phyloP scores from a whole-genome alignment of 2,888 invertebrate species.

The Blastobasis lacticolella region DNA sequence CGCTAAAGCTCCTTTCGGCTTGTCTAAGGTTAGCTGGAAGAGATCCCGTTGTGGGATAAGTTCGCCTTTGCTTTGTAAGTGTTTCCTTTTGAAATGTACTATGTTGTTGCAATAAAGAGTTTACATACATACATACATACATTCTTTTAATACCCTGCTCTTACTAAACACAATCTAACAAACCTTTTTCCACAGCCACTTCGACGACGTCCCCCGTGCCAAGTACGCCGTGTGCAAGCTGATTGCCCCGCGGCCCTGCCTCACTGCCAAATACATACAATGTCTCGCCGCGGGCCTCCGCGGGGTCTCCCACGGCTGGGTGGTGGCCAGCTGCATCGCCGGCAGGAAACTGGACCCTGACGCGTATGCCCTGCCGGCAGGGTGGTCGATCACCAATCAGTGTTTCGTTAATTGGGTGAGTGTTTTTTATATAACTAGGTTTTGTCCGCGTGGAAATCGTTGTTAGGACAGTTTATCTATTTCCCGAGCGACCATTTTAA shows the following conservation, averaged over 20 bases:
- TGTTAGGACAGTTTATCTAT: too few species aligned
- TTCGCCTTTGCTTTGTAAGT: too few species aligned
- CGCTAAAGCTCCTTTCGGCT: too few species aligned
- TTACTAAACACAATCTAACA: not conserved
- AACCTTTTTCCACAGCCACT: slow-evolving; percentile 44
- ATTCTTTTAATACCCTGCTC: not conserved
- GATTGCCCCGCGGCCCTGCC: slow-evolving; percentile 81
- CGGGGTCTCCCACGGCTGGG: slow-evolving; percentile 81
- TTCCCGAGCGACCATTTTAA: too few species aligned
- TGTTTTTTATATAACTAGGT: too few species aligned
- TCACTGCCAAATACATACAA: slow-evolving; percentile 83
- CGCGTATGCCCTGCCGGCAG: slow-evolving; percentile 74
- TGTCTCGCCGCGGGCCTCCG: slow-evolving; percentile 79
- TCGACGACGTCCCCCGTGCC: slow-evolving; percentile 68
- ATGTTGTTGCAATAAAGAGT: too few species aligned
- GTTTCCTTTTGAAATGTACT: too few species aligned
- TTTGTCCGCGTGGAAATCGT: too few species aligned
- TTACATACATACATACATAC: not conserved
- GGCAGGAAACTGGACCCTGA: slow-evolving; percentile 44
- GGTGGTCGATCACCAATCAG: slow-evolving; percentile 71
- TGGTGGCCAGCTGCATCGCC: slow-evolving; percentile 75
- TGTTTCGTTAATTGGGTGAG: slow-evolving; percentile 59
- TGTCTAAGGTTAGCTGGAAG: too few species aligned
- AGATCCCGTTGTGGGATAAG: too few species aligned
- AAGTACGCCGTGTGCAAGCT: slow-evolving; percentile 72